Base-by-base conservation (phyloP, 2,888 invertebrate species). In the Gerris lacustris region DNA sequence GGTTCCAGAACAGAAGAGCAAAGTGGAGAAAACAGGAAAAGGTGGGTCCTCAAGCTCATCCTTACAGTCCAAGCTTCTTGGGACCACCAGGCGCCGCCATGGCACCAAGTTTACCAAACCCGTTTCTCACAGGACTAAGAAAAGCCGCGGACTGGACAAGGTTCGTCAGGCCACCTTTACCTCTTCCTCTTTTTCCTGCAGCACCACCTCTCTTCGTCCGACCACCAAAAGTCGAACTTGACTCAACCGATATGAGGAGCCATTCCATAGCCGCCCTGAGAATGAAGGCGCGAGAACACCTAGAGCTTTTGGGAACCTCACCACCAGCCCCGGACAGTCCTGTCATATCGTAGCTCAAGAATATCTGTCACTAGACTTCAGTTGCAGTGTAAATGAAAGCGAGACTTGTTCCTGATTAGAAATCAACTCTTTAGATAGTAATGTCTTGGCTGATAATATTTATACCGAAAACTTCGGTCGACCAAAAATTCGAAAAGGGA, bases 11-110 rank as follows among this genome's bases (percentile, higher is more conserved):
- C 80, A 86, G 94, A 1, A 85, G 94, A 63, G 94, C 94, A 67
- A 94, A 94, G 82, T 94, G 94, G 94, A 85, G 94, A 63, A 94
- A 94, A 79, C 93, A 93, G 79, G 94, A 94, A 81, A 94, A 93
- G 82, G 94, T 94, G 72, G 94, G 94, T 0, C 94, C 94, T 0
- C 90, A 92, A 78, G 92, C 86, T 2, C 94, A 94, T 80, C 94
- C 94, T 0, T 94, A 94, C 85, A 92, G 90, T 80, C 92, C 92
- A 2, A 93, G 92, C 81, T 80, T 91, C 75, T 86, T 87, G 67
- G 76, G 84, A n/a, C 84, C 82, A 68, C 77, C 79, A 18, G 76
- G 78, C 2, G 86, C 90, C 0, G 88, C 90, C 6, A 84, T 85
- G 6, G 88, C 91, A 5, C 87, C 91, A 77, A 86, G 90, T 45